A percentile compares a stretch with the other conserved stretches of the same genome.
Evolutionary conservation across 2,888 invertebrate genomes (phyloP).

Genomic region (Clanis bilineata): DNA sequence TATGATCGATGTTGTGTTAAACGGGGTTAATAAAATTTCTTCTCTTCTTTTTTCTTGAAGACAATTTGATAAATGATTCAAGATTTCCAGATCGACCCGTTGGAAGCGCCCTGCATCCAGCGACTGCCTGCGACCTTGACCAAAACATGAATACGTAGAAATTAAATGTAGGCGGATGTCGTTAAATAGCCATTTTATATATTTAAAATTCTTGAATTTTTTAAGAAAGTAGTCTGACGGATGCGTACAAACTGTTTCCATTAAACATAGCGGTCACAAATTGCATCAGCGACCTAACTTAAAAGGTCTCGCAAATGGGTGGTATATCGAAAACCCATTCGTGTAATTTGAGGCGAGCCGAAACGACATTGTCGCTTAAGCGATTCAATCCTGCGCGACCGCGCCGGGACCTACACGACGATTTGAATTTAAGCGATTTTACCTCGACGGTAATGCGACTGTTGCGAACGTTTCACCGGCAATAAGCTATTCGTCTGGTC

Average conservation of each 20-base stretch:
- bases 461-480: constrained; percentile 20
- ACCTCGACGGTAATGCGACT: constrained; percentile 41
- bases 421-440: constrained; percentile 67
- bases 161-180: neutral
- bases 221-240: too few species aligned
- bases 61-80: neutral
- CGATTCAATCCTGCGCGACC: constrained; percentile 70
- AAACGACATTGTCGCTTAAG: constrained; percentile 70
- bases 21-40: constrained; percentile 20
- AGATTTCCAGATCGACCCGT: too few species aligned
- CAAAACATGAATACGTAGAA: too few species aligned
- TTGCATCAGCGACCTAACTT: constrained; percentile 50
- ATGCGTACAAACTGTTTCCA: constrained; percentile 19
- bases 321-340: constrained; percentile 74
- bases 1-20: constrained; percentile 33
- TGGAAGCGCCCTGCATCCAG: too few species aligned
- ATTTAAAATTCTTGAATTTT: neutral
- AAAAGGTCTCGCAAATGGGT: constrained; percentile 61
- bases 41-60: neutral
- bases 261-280: constrained; percentile 52
- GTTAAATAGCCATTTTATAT: neutral
- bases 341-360: constrained; percentile 73
- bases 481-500: constrained; percentile 5
- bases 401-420: constrained; percentile 57
- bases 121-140: too few species aligned